A percentile compares a stretch with the other conserved stretches of the same genome.
Conservation (phyloP, 2,113 vertebrate genomes). For the Ardeotis arabs region DNA sequence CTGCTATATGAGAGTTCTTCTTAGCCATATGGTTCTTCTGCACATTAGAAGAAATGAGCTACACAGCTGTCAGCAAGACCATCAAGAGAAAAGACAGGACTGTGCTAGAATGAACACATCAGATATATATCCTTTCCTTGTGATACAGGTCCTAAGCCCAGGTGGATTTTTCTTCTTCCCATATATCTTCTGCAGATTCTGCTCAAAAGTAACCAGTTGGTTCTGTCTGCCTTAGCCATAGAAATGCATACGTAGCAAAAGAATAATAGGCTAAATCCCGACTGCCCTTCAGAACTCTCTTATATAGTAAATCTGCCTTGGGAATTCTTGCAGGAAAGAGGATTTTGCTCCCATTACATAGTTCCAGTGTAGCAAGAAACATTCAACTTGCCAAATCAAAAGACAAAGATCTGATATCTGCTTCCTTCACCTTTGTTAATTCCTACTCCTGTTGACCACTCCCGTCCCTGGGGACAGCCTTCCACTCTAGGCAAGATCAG, state of each 20-base stretch:
- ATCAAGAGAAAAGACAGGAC: neutral
- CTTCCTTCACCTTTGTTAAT: neutral
- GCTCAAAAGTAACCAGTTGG: neutral
- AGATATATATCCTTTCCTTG: neutral
- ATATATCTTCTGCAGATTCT: neutral
- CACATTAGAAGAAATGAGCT: slow-evolving; percentile 76
- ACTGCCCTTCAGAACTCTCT: neutral
- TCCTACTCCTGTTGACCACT: neutral
- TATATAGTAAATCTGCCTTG: neutral
- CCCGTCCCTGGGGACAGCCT: neutral
- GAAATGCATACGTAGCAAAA: neutral
- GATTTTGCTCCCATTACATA: neutral
- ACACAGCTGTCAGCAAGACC: slow-evolving; percentile 62
- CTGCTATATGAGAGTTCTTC: slow-evolving; percentile 75
- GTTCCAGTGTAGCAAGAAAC: neutral
- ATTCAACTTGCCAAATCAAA: neutral
- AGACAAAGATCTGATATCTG: neutral
- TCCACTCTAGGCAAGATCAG: neutral
- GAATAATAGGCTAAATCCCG: neutral
- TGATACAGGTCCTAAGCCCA: neutral
- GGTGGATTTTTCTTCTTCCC: neutral
- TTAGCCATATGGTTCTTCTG: slow-evolving; percentile 79
- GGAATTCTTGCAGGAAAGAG: neutral
- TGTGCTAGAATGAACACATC: neutral
- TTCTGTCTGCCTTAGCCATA: neutral